These are phyloP conservation scores for Pyrgilauda ruficollis DNA, from an alignment of 2,113 vertebrate genomes.

Conservation along the genomic window DNA sequence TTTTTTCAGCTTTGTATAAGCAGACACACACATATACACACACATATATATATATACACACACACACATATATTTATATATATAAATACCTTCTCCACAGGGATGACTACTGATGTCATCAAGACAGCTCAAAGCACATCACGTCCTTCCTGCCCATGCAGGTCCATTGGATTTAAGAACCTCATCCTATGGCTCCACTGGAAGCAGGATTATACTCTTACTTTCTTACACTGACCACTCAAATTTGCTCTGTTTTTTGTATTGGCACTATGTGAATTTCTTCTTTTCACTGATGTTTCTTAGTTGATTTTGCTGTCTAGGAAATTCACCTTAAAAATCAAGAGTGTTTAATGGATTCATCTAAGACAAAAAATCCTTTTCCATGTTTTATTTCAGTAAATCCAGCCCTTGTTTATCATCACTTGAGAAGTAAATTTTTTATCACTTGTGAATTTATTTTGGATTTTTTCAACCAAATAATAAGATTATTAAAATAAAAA, in stretches of 20 bases:
- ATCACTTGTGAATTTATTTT: background rate
- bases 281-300: background rate
- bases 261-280: background rate
- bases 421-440: background rate
- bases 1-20: background rate
- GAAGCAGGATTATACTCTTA: background rate
- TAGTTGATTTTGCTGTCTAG: background rate
- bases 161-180: background rate
- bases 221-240: background rate
- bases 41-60: too few species aligned
- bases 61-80: too few species aligned
- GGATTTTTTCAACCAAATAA: background rate
- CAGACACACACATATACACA: too few species aligned
- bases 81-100: background rate
- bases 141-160: background rate
- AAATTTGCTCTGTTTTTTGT: accelerated
- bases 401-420: background rate
- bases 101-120: background rate
- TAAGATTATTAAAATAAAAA: background rate
- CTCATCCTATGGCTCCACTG: background rate
- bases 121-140: background rate
- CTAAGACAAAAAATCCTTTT: background rate
- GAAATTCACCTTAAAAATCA: background rate
- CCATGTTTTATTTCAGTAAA: background rate
- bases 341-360: background rate